These are phyloP conservation scores for Rhinoraja longicauda DNA, from an alignment of 2,797 vertebrate genomes.

Conservation along the genomic window DNA sequence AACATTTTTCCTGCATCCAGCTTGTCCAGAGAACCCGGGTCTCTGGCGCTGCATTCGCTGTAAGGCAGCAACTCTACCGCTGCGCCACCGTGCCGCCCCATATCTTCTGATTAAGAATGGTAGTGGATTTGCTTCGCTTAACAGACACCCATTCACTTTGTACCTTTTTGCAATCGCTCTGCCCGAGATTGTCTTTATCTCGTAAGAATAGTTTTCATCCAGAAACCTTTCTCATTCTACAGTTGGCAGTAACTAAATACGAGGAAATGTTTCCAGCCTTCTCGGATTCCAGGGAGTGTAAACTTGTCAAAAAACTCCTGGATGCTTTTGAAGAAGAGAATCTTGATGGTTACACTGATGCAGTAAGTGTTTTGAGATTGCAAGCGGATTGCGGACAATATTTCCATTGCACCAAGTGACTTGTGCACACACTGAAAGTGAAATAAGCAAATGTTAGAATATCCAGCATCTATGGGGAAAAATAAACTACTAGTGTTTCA, in stretches of 20 bases:
- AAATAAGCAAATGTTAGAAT: too few species aligned
- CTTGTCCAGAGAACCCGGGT: too few species aligned
- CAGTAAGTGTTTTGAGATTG: constrained; percentile 58
- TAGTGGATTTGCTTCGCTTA: neutral
- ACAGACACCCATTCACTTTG: neutral
- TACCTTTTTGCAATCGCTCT: neutral
- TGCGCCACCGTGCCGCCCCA: too few species aligned
- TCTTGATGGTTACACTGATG: constrained; percentile 77
- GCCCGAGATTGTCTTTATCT: neutral
- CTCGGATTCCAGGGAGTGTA: constrained; percentile 67
- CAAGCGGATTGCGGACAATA: neutral
- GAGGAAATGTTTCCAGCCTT: constrained; percentile 87
- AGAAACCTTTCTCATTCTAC: neutral
- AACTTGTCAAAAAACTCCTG: constrained; percentile 84
- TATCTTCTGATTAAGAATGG: neutral
- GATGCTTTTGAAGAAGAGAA: constrained; percentile 87
- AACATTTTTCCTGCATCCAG: too few species aligned
- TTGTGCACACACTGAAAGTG: too few species aligned
- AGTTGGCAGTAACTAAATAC: constrained; percentile 69
- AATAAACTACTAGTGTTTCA: too few species aligned
- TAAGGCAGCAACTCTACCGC: too few species aligned
- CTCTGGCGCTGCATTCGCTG: too few species aligned
- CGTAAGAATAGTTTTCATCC: neutral
- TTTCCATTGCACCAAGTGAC: neutral
- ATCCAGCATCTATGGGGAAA: too few species aligned